Conservation (phyloP, 2,888 invertebrate species). For the Calameuta filiformis region DNA sequence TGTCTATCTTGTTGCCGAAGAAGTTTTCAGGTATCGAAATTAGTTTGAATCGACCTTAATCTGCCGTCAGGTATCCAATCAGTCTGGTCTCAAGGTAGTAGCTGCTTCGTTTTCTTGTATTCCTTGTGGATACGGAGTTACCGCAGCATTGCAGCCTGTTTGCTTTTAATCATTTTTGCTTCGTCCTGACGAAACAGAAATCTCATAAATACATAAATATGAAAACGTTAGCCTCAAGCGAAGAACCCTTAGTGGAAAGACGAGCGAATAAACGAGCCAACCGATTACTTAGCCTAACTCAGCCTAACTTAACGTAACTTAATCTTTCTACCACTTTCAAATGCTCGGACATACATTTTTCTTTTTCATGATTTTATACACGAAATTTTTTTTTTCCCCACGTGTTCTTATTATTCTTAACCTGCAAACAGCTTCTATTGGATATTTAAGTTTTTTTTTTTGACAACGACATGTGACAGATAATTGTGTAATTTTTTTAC, state of each 20-base stretch:
- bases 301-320: too few relatives aligned
- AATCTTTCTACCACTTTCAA: background rate
- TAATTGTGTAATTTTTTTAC: background rate
- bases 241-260: background rate
- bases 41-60: background rate
- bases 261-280: slow-evolving; percentile 5
- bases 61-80: background rate
- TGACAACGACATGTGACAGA: background rate
- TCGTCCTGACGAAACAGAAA: slow-evolving; percentile 44
- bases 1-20: background rate
- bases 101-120: background rate
- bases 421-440: background rate
- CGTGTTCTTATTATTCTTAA: background rate
- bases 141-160: slow-evolving; percentile 40
- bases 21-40: background rate
- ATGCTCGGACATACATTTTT: background rate
- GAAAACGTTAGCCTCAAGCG: slow-evolving; percentile 45
- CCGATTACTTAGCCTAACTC: background rate
- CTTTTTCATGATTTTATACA: background rate
- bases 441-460: background rate
- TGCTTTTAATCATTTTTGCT: slow-evolving; percentile 62
- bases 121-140: background rate
- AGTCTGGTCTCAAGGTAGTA: background rate
- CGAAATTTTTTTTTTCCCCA: background rate
- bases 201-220: slow-evolving; percentile 63